phyloP scores from a whole-genome alignment of 1,140 invertebrate genomes.

The Papilio helenus region DNA sequence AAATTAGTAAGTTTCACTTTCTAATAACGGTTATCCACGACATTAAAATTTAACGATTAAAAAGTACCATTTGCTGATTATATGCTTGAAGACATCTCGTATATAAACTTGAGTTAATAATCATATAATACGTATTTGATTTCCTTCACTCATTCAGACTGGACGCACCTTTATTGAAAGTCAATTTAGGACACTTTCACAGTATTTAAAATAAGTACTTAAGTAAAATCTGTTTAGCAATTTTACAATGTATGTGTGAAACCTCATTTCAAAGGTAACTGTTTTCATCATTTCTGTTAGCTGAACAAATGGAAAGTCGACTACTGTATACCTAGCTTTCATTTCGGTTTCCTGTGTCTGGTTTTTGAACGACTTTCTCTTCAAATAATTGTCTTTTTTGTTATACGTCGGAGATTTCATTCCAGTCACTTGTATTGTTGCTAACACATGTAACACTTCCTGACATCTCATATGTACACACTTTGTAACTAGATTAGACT shows the following conservation, averaged over 20 bases:
- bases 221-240: not conserved
- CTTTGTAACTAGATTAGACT: not conserved
- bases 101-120: not conserved
- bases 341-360: slow-evolving; percentile 42
- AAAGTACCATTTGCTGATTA: slow-evolving; percentile 17
- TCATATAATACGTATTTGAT: slow-evolving; percentile 25
- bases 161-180: slow-evolving; percentile 9
- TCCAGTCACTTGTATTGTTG: not conserved
- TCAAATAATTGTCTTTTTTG: slow-evolving; percentile 48
- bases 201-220: slow-evolving; percentile 7
- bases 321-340: slow-evolving; percentile 46
- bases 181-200: slow-evolving; percentile 31
- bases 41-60: slow-evolving; percentile 12
- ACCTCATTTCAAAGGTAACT: slow-evolving; percentile 6
- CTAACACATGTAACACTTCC: slow-evolving; percentile 14
- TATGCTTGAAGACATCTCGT: not conserved
- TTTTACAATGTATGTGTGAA: not conserved
- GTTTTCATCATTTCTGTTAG: slow-evolving; percentile 30
- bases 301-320: slow-evolving; percentile 35
- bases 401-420: slow-evolving; percentile 4
- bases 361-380: slow-evolving; percentile 58
- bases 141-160: not conserved
- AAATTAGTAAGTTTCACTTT: not conserved
- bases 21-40: not conserved
- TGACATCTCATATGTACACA: not conserved